Evolutionary conservation across 2,113 vertebrate genomes (phyloP), one percentile per base, ranked within the genome.

Genomic region (Menura novaehollandiae): DNA sequence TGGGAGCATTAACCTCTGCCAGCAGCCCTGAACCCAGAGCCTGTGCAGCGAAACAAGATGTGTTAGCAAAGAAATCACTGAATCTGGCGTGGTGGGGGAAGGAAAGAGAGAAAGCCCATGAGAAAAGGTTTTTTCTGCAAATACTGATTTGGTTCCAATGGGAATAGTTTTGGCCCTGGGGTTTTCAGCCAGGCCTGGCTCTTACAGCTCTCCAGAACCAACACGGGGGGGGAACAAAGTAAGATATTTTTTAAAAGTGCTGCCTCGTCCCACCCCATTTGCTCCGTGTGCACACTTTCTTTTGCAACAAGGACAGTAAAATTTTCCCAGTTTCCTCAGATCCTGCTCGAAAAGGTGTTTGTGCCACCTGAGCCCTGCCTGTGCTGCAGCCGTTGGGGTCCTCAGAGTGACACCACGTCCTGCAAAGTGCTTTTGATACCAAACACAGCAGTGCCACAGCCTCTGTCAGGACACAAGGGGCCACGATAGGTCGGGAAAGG

Each of bases 221-320:
- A 0, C 3, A 2, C 13, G 9, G 32, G 15, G 27, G 27, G 23
- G 3, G 1, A 27, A 2, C 27, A 41, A 43, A 69, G 27, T 2
- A 1, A 23, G 27, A 4, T 0, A 0, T 83, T 60, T 81, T 18
- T 3, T 5, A 3, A 21, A n/a, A 13, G 30, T 24, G 30, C 32
- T 82, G 39, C 41, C 39, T 62, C 52, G 21, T 39, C 71, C 41
- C 55, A 28, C 10, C 37, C 5, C 2, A 5, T 13, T 1, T 58
- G 21, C 39, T 71, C n/a, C 10, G 0, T 3, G 24, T 16, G 51
- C 51, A 62, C 24, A 0, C 6, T 46, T 76, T 1, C 37, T 20
- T 15, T 24, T 49, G 66, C n/a, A 15, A 1, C 47, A 53, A 30
- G 52, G 39, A 23, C 6, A 7, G 41, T 10, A 5, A 37, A 28